Percentiles rank a stretch among this genome's conserved stretches.
These are phyloP conservation scores for Hyalella azteca DNA, from an alignment of 2,888 invertebrate genomes.

Conservation along the genomic window DNA sequence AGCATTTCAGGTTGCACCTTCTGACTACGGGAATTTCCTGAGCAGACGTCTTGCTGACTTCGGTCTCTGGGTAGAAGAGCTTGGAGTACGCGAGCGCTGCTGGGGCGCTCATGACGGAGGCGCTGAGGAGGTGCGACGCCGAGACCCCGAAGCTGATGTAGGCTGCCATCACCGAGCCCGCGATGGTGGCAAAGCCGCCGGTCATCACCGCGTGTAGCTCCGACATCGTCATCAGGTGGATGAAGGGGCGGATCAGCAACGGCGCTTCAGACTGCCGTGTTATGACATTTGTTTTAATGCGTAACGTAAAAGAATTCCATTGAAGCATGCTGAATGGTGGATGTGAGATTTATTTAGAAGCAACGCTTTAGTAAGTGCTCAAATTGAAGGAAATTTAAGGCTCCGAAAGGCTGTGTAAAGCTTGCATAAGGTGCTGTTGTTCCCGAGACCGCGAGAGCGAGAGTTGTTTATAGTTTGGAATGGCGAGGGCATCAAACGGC, in stretches of 20 bases:
- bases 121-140: slow-evolving; percentile 86
- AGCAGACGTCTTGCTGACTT: slow-evolving; percentile 76
- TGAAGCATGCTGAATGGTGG: too few relatives aligned
- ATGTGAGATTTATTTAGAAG: too few relatives aligned
- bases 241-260: slow-evolving; percentile 83
- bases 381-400: too few relatives aligned
- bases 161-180: slow-evolving; percentile 88
- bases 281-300: too few relatives aligned
- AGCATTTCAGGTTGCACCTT: too few relatives aligned
- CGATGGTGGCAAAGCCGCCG: slow-evolving; percentile 93
- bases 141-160: slow-evolving; percentile 89
- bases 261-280: slow-evolving; percentile 82
- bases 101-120: slow-evolving; percentile 95
- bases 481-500: too few relatives aligned
- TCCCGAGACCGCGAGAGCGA: too few relatives aligned
- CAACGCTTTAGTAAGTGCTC: too few relatives aligned
- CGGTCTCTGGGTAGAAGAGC: slow-evolving; percentile 89
- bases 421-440: too few relatives aligned
- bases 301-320: too few relatives aligned
- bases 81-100: slow-evolving; percentile 89
- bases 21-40: slow-evolving; percentile 76
- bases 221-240: slow-evolving; percentile 81
- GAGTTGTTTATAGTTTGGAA: too few relatives aligned
- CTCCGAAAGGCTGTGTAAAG: too few relatives aligned
- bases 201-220: slow-evolving; percentile 93